These are phyloP conservation scores for Agonopterix heracliana DNA, from an alignment of 2,888 invertebrate genomes.

Conservation along the genomic window DNA sequence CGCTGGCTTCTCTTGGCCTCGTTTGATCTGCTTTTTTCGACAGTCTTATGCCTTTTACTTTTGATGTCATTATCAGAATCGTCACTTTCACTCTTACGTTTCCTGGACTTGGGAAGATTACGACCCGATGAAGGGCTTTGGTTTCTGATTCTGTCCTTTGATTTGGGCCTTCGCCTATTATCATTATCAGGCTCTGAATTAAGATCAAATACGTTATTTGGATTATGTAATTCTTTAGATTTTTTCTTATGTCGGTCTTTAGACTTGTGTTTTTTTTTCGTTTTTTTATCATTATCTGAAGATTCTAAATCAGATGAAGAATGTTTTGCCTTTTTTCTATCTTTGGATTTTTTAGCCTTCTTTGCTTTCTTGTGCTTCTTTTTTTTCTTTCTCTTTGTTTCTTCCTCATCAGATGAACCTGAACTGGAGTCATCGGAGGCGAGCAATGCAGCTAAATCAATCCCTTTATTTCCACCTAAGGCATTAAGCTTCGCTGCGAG, in stretches of 20 bases:
- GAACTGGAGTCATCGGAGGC: constrained; percentile 51
- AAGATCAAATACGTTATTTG: neutral
- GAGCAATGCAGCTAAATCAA: constrained; percentile 52
- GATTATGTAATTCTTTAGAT: constrained; percentile 6
- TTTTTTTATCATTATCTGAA: constrained; percentile 12
- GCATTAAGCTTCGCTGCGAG: constrained; percentile 83
- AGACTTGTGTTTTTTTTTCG: neutral
- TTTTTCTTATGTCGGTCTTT: constrained; percentile 2
- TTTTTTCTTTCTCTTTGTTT: constrained; percentile 45
- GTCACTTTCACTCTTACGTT: constrained; percentile 25
- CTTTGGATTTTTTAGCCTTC: constrained; percentile 42
- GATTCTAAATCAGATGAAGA: constrained; percentile 15
- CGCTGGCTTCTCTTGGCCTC: neutral
- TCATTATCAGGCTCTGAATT: neutral
- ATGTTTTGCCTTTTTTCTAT: constrained; percentile 9
- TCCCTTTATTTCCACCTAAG: constrained; percentile 63
- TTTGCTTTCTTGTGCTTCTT: constrained; percentile 34
- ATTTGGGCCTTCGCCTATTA: neutral
- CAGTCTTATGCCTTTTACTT: constrained; percentile 19
- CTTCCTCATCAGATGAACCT: constrained; percentile 31
- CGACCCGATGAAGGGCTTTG: neutral
- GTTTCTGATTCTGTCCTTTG: constrained; percentile 12
- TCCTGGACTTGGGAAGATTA: constrained; percentile 13
- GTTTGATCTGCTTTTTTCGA: constrained; percentile 12
- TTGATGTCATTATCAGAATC: constrained; percentile 21